Conservation (phyloP, 1,140 invertebrate species). For the Drosophila kanapiae region DNA sequence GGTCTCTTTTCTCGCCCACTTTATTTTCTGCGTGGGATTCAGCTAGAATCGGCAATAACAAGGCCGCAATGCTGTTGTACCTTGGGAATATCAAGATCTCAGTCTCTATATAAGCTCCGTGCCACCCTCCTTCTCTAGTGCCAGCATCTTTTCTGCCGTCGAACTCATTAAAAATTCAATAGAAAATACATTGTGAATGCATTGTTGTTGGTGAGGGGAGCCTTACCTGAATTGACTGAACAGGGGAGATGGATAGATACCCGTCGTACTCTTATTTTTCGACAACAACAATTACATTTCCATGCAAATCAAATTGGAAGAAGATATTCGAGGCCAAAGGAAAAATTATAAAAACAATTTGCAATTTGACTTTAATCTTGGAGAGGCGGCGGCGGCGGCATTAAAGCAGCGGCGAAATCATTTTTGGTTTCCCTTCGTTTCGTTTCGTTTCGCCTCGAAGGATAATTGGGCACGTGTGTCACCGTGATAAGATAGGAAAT, state of each 20-base stretch:
- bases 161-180: slow-evolving; percentile 83
- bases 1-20: background rate
- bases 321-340: slow-evolving; percentile 31
- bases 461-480: slow-evolving; percentile 56
- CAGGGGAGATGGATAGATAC: slow-evolving; percentile 8
- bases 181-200: slow-evolving; percentile 71
- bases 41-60: slow-evolving; percentile 23
- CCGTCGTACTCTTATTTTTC: background rate
- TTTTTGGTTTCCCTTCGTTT: background rate
- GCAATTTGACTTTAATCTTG: slow-evolving; percentile 54
- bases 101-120: slow-evolving; percentile 13
- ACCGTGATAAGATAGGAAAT: slow-evolving; percentile 9
- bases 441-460: slow-evolving; percentile 12
- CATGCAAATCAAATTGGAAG: slow-evolving; percentile 81
- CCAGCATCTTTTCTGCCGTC: slow-evolving; percentile 3
- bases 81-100: slow-evolving; percentile 47
- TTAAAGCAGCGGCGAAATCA: slow-evolving; percentile 37
- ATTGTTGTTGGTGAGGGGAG: slow-evolving; percentile 34
- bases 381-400: background rate
- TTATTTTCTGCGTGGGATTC: slow-evolving; percentile 2
- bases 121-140: background rate
- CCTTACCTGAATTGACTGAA: slow-evolving; percentile 5
- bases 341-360: slow-evolving; percentile 80
- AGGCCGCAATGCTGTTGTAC: slow-evolving; percentile 19
- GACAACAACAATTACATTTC: slow-evolving; percentile 71